Base-by-base conservation (phyloP, 1,140 invertebrate species). In the Drosophila willistoni region DNA sequence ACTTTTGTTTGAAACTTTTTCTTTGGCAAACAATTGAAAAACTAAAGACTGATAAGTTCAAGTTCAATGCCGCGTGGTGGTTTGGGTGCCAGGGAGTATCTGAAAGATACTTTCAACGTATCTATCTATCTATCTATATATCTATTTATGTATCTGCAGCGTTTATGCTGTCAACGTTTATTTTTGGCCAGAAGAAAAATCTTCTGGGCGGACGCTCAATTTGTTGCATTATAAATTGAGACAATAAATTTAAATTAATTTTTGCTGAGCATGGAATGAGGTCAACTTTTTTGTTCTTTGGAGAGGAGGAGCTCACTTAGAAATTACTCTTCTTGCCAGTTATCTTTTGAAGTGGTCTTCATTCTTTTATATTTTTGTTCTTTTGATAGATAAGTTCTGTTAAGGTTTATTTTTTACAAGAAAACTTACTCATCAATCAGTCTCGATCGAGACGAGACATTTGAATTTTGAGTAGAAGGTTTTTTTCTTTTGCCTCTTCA, bases 191-290 rank as follows among this genome's bases (percentile, higher is more conserved):
- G 29, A 79, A 71, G 74, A 34, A 14, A 59, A 47, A 54, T 74
- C 34, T 19, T 60, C 19, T 14, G 33, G 22, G 55, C 51, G 39
- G 25, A 41, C 54, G 64, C 66, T 63, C 63, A 68, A 83, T 83
- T 83, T 75, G 71, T 68, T 65, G 67, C 80, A 78, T 89, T 89
- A 89, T 81, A 90, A 89, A 89, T 90, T 84, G 85, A 84, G 69
- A 68, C 78, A 78, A 89, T 89, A 89, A 89, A 89, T 89, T 89
- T 84, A 73, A 82, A 89, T 89, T 90, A 81, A 81, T 89, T 87
- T 83, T 42, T 51, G 68, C 67, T 25, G 25, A 47, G 14, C 17
- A 29, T 51, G 55, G 65, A 73, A 59, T 65, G 73, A 62, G 57
- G 39, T 64, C 55, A 51, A 51, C 44, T 10, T 12, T 22, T 51